Conservation (phyloP, 2,113 vertebrate genomes). For the Bothrops jararaca region DNA sequence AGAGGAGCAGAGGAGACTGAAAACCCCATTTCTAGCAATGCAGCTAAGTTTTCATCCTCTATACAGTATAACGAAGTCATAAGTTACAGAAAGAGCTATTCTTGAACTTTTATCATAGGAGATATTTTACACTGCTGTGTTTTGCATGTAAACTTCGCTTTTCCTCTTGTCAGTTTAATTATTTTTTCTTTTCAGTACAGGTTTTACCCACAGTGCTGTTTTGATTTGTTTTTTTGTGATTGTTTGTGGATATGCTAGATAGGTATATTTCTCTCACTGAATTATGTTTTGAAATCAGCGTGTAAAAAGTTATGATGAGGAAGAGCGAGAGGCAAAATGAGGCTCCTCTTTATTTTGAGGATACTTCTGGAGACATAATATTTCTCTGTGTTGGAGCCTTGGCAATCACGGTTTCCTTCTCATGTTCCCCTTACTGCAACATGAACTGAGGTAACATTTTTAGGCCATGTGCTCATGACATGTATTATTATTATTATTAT, state of each 20-base stretch:
- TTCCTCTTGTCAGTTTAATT: neutral
- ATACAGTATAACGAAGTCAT: neutral
- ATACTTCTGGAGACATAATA: neutral
- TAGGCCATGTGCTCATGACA: neutral
- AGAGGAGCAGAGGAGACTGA: neutral
- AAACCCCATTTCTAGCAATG: neutral
- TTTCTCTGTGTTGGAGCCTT: neutral
- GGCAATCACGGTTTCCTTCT: neutral
- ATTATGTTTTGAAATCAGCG: neutral
- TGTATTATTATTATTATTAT: no score
- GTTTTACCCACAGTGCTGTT: neutral
- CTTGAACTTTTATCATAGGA: neutral
- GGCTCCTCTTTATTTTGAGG: neutral
- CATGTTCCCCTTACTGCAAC: neutral
- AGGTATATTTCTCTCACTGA: neutral
- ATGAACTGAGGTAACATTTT: neutral
- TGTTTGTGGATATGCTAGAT: neutral
- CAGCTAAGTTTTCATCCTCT: conserved; percentile 5
- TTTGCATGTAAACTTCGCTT: neutral
- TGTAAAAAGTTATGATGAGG: neutral
- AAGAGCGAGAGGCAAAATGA: neutral
- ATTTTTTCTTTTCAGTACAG: neutral
- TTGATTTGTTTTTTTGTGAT: neutral
- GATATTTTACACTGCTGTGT: neutral
- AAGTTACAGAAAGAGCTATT: neutral